These are phyloP conservation scores for Arrhamphus sclerolepis DNA, from an alignment of 2,797 vertebrate genomes.

Conservation along the genomic window DNA sequence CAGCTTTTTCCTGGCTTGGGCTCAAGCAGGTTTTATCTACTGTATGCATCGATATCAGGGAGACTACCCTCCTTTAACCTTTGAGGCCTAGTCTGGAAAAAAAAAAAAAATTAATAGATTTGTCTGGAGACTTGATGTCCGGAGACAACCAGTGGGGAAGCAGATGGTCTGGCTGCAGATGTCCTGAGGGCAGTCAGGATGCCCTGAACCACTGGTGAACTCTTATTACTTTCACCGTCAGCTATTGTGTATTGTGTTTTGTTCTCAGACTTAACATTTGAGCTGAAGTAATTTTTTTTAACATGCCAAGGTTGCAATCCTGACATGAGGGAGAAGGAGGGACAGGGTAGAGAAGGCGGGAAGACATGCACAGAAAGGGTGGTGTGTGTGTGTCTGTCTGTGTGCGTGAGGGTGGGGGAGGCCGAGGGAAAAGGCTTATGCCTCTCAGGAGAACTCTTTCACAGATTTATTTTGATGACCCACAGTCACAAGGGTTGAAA, in stretches of 20 bases:
- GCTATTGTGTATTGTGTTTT: no score
- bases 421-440: slow-evolving; percentile 40
- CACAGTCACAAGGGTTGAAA: slow-evolving; percentile 45
- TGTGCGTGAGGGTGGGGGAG: slow-evolving; percentile 18
- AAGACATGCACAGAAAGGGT: slow-evolving; percentile 13
- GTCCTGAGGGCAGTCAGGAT: slow-evolving; percentile 23
- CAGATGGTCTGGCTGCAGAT: slow-evolving; percentile 25
- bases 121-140: slow-evolving; percentile 29
- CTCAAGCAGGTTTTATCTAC: slow-evolving; percentile 64
- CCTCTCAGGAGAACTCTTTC: slow-evolving; percentile 45
- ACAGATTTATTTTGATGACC: slow-evolving; percentile 56
- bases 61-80: slow-evolving; percentile 43
- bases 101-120: slow-evolving; percentile 37
- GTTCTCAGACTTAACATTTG: background rate
- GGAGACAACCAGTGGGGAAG: slow-evolving; percentile 45
- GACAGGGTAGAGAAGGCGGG: slow-evolving; percentile 5
- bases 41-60: slow-evolving; percentile 66
- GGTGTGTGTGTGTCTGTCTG: background rate
- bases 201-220: slow-evolving; percentile 1
- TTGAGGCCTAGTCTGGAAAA: slow-evolving; percentile 43
- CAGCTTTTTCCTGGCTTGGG: slow-evolving; percentile 55
- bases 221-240: background rate
- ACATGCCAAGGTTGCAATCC: slow-evolving; percentile 31
- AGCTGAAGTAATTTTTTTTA: slow-evolving; percentile 17
- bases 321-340: slow-evolving; percentile 56